Percentiles rank a stretch among this genome's conserved stretches.
Evolutionary conservation across 2,113 vertebrate genomes (phyloP).

Genomic region (Phrynocephalus versicolor): DNA sequence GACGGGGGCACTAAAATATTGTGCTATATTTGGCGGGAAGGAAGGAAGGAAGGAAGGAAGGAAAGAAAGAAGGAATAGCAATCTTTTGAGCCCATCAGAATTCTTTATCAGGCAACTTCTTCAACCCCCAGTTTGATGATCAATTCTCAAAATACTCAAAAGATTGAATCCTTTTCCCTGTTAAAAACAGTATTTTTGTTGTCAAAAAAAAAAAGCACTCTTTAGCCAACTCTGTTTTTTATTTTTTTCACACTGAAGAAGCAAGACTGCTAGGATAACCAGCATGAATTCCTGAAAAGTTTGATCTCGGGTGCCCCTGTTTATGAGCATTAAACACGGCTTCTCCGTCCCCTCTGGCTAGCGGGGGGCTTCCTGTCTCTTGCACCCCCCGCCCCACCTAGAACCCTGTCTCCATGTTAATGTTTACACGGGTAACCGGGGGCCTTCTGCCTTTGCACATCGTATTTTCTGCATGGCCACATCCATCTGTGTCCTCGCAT

Average conservation of each 20-base stretch:
- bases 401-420: constrained; percentile 53
- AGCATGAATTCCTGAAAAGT: not conserved
- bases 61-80: not conserved
- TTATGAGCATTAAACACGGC: no score
- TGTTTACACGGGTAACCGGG: constrained; percentile 77
- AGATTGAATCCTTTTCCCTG: not conserved
- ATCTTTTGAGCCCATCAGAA: no score
- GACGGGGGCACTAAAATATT: no score
- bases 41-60: not conserved
- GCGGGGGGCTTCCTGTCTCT: constrained; percentile 10
- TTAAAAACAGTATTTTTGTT: no score
- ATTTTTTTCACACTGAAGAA: not conserved
- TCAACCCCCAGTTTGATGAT: no score
- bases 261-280: not conserved
- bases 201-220: no score
- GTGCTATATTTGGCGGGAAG: no score
- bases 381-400: constrained; percentile 21
- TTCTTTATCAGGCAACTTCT: no score
- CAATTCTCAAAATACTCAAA: not conserved
- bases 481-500: constrained; percentile 84
- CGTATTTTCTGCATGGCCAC: constrained; percentile 80
- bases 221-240: not conserved
- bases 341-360: rapidly evolving
- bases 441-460: constrained; percentile 71
- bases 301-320: not conserved